A percentile compares a stretch with the other conserved stretches of the same genome.
phyloP scores from a whole-genome alignment of 2,888 invertebrate species.

The Chymomyza procnemis region DNA sequence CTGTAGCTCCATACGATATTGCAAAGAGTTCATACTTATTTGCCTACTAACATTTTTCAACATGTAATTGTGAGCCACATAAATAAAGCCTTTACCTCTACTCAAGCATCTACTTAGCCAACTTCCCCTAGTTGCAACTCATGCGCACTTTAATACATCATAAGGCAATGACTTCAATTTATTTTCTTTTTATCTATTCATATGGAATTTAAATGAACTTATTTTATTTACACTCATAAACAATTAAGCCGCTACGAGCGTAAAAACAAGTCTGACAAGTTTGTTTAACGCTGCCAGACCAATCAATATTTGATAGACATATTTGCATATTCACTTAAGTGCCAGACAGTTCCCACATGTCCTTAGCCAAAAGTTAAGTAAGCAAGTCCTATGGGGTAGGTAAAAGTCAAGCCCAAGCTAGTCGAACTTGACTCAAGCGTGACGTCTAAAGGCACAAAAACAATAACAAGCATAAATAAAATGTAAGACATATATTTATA shows the following conservation, averaged over 20 bases:
- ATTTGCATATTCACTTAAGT: not conserved
- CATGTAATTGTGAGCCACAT: too few species aligned
- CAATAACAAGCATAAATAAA: not conserved
- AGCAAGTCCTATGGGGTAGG: not conserved
- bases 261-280: not conserved
- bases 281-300: not conserved
- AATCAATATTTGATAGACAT: not conserved
- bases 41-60: too few species aligned
- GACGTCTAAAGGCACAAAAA: not conserved
- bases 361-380: not conserved
- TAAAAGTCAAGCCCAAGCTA: not conserved
- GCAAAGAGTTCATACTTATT: too few species aligned
- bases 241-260: not conserved
- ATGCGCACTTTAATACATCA: too few species aligned
- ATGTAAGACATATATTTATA: not conserved
- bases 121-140: too few species aligned
- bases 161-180: too few species aligned
- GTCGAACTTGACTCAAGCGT: too few species aligned
- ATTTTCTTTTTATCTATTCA: not conserved
- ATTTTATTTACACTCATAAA: not conserved
- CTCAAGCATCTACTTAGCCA: too few species aligned
- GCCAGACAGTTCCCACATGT: not conserved
- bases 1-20: too few species aligned
- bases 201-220: not conserved
- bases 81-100: too few species aligned